Conservation (phyloP, 2,113 vertebrate species). For the Sardina pilchardus region DNA sequence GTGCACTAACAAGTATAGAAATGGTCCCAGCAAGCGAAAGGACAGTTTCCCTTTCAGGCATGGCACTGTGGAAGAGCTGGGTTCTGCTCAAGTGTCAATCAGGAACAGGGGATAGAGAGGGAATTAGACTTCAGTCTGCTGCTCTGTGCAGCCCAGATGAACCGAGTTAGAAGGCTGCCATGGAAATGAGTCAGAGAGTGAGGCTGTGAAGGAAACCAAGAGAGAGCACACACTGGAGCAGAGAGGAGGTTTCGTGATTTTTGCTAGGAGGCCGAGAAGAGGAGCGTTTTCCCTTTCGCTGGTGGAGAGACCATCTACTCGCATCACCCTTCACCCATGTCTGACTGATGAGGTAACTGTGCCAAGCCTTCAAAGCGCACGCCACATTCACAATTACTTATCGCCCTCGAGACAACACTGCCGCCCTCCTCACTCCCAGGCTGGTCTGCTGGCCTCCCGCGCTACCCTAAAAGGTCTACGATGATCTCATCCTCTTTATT, state of each 20-base stretch:
- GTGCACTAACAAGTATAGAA: neutral
- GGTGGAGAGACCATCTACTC: slow-evolving; percentile 28
- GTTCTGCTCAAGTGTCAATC: slow-evolving; percentile 31
- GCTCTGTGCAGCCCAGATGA: slow-evolving; percentile 12
- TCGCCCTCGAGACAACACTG: slow-evolving; percentile 3
- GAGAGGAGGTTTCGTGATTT: neutral
- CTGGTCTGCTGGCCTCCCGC: neutral
- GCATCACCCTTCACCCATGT: slow-evolving; percentile 29
- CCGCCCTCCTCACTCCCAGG: slow-evolving; percentile 9
- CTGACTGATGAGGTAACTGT: slow-evolving; percentile 37
- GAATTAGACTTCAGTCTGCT: slow-evolving; percentile 32
- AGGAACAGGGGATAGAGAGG: slow-evolving; percentile 21
- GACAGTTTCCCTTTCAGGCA: slow-evolving; percentile 23
- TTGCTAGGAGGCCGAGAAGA: neutral
- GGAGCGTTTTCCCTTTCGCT: slow-evolving; percentile 16
- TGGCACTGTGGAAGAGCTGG: neutral
- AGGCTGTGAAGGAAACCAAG: neutral
- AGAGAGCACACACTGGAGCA: slow-evolving; percentile 18
- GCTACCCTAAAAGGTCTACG: neutral
- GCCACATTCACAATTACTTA: slow-evolving; percentile 18
- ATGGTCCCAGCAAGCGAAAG: neutral
- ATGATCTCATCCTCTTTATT: neutral
- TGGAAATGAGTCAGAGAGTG: neutral
- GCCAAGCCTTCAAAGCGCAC: slow-evolving; percentile 17
- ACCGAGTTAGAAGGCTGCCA: neutral